Evolutionary conservation across 2,797 vertebrate genomes (phyloP), one percentile per base, ranked within the genome.

Genomic region (Myotis pilosus): DNA sequence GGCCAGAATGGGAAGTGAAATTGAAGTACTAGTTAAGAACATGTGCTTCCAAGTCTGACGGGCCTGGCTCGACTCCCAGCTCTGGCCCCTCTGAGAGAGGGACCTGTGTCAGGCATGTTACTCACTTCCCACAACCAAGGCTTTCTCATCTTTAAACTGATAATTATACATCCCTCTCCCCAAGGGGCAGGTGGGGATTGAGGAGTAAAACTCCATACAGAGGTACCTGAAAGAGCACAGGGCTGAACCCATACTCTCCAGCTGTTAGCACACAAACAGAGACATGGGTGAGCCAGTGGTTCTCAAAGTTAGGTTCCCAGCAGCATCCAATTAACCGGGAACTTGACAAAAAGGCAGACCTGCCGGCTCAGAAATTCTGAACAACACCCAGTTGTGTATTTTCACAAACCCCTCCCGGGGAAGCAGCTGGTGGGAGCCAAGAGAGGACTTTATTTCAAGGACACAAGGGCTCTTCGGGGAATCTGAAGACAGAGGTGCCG

Each of bases 1-100:
- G 30, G 22, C 49, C 71, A 41, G 36, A 38, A 62, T 0, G 16
- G 57, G 64, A 82, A 92, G 85, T 89, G 91, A 92, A 83, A 85
- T 6, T 3, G 3, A 41, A 72, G 53, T 33, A 20, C 20, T 15
- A 33, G 72, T 13, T 51, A 47, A 13, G 75, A 53, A 80, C 8
- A 0, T 1, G 28, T 28, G 23, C 55, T 68, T 72, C 66, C n/a
- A 30, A 71, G 55, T 74, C 64, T n/a, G 25, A 23, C 2, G 1
- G 41, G 20, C 3, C 1, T 51, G 6, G 5, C 33, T 78, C 19
- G 15, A 25, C 57, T 33, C 44, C 49, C 15, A 25, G 36, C 62
- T 82, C 66, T 41, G 68, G 16, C 6, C 5, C 36, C 53, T 88
- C 57, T 4, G 15, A 44, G 55, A 53, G 4, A 80, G 17, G 49